Evolutionary conservation across 2,113 vertebrate species (phyloP).

Genomic region (Stigmatopora nigra): DNA sequence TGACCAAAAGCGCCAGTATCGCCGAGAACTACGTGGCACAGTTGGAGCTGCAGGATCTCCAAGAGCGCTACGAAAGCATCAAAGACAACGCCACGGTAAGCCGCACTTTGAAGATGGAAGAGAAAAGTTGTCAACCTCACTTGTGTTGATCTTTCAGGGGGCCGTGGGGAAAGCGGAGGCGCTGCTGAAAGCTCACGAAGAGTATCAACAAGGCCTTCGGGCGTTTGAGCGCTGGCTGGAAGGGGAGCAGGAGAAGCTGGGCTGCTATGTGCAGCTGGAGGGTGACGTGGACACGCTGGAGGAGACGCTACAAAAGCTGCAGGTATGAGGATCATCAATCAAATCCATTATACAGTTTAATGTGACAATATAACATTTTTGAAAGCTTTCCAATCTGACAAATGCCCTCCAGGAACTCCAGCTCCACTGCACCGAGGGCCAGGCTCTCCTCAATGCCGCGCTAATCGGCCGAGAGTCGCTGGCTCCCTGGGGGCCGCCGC

Average conservation of each 20-base stretch:
- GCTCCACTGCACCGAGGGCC: conserved; percentile 81
- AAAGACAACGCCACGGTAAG: conserved; percentile 80
- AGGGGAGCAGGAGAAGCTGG: conserved; percentile 82
- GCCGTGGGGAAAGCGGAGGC: conserved; percentile 79
- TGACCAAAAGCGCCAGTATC: conserved; percentile 81
- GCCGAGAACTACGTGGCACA: conserved; percentile 84
- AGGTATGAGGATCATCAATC: conserved; percentile 65
- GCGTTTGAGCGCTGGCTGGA: conserved; percentile 88
- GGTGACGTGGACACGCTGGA: conserved; percentile 80
- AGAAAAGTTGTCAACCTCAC: too few relatives aligned
- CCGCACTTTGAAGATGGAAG: too few relatives aligned
- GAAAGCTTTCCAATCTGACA: too few relatives aligned
- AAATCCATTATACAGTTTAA: too few relatives aligned
- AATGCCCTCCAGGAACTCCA: conserved; percentile 70
- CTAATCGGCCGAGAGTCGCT: conserved; percentile 80
- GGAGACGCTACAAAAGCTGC: conserved; percentile 76
- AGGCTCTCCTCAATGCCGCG: conserved; percentile 77
- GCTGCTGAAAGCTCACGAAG: conserved; percentile 79
- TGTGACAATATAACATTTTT: too few relatives aligned
- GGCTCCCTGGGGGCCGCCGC: conserved; percentile 78
- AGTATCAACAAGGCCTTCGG: conserved; percentile 83
- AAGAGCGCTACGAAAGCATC: conserved; percentile 78
- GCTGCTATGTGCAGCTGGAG: conserved; percentile 74
- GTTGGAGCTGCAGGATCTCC: conserved; percentile 90
- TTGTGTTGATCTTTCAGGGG: too few relatives aligned